phyloP scores from a whole-genome alignment of 2,888 invertebrate species.

The Willowsia nigromaculata region DNA sequence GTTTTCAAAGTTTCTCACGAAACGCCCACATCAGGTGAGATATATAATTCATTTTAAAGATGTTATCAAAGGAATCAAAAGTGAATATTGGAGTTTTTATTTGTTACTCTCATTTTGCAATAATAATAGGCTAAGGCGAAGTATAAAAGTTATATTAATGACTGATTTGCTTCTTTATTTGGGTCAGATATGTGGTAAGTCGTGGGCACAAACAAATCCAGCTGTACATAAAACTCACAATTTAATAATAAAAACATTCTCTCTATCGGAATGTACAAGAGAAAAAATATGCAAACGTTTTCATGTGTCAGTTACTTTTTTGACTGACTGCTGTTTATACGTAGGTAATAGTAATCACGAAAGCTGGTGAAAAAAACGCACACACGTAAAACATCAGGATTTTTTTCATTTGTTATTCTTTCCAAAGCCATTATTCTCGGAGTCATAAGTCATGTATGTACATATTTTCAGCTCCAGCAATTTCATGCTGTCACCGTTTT shows the following conservation, averaged over 20 bases:
- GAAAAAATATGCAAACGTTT: constrained; percentile 58
- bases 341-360: constrained; percentile 43
- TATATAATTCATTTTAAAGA: constrained; percentile 50
- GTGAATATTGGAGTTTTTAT: constrained; percentile 41
- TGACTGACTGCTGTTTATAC: constrained; percentile 16
- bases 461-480: constrained; percentile 26
- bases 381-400: neutral
- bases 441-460: constrained; percentile 56
- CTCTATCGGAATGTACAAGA: neutral
- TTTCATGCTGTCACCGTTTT: constrained; percentile 37
- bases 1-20: neutral
- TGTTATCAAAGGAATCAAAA: constrained; percentile 20
- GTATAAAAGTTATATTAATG: constrained; percentile 45
- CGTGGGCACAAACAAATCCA: neutral
- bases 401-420: constrained; percentile 35
- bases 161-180: constrained; percentile 37
- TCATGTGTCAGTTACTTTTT: constrained; percentile 48
- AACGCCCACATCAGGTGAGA: constrained; percentile 26
- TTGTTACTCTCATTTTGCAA: constrained; percentile 42
- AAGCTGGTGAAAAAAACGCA: constrained; percentile 17
- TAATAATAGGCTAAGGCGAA: constrained; percentile 31
- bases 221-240: neutral
- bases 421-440: neutral
- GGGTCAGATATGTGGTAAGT: constrained; percentile 18
- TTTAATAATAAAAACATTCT: neutral